Evolutionary conservation across 2,113 vertebrate genomes (phyloP), one percentile per base, ranked within the genome.

Genomic region (Gnathonemus echidnorhynchus): DNA sequence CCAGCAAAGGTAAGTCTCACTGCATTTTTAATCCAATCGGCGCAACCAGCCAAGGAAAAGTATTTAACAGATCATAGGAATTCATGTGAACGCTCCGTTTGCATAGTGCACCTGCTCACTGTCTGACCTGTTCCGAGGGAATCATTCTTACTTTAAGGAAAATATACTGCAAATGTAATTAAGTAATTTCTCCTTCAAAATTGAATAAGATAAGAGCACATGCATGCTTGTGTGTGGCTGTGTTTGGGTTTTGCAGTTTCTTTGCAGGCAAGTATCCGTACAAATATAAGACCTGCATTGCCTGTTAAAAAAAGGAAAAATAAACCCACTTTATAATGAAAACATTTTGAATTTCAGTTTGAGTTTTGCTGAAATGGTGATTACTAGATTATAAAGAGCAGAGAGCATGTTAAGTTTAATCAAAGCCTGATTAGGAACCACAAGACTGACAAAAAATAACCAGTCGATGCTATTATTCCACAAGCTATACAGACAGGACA

Each of bases 1-100:
- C 88, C 11, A 62, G 90, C 87, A 42, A 53, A 24, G 86, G 91
- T 92, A 90, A 90, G 92, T 89, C 77, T 45, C 85, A 49, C 89
- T 85, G 35, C 53, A 21, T 53, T 87, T 49, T 86, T 19, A 31
- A 35, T 50, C 42, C n/a, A 46, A 74, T 31, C 45, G n/a, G 27
- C 0, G 27, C n/a, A 50, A 53, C 86, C 48, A 87, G 49, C 49
- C 15, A 52, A 31, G 27, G 11, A 31, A 27, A 87, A 17, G 11
- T 87, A 31, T 86, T 46, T 49, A 27, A 11, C 11, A 50, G 24
- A 49, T 50, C 46, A 15, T 86, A 42, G 46, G 46, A 48, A 50
- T 13, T 70, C n/a, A 31, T 70, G 62, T 13, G 62, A 70, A 31
- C 0, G 62, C 0, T 31, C 58, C 2, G 9, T 66, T 66, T 31